These are phyloP conservation scores for Cyanoderma ruficeps DNA, from an alignment of 2,113 vertebrate genomes.

Conservation along the genomic window DNA sequence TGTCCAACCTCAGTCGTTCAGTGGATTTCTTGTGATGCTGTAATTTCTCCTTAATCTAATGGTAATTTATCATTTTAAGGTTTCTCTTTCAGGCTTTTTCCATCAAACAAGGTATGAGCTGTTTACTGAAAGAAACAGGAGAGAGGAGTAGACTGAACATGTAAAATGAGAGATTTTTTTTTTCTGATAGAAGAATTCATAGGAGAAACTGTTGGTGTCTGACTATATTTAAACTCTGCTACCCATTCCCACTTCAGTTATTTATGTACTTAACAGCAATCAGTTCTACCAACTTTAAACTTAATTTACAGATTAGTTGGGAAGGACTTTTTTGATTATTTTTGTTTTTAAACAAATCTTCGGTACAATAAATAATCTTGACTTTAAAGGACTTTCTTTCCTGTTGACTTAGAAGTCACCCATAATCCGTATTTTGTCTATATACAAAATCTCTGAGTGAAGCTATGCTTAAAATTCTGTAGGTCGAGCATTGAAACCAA, in stretches of 20 bases:
- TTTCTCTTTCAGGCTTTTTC: neutral
- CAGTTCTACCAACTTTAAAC: neutral
- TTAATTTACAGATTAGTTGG: neutral
- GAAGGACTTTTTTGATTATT: neutral
- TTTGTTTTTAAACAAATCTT: neutral
- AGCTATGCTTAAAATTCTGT: constrained; percentile 3
- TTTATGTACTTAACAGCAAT: neutral
- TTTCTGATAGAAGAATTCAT: neutral
- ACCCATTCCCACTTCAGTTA: neutral
- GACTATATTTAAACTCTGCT: neutral
- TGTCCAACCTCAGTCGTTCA: neutral
- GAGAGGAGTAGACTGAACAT: neutral
- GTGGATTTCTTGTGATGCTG: neutral
- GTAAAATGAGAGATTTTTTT: neutral
- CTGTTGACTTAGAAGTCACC: neutral
- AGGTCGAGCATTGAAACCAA: neutral
- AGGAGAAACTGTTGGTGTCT: neutral
- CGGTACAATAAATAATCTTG: constrained; percentile 26
- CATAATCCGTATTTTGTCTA: neutral
- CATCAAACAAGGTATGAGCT: neutral
- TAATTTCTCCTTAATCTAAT: neutral
- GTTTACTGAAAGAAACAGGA: neutral
- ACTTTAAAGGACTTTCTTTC: neutral
- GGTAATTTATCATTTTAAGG: neutral
- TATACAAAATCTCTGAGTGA: neutral